A percentile compares a stretch with the other conserved stretches of the same genome.
Conservation (phyloP, 2,797 vertebrate species). For the Sebastes goodei region DNA sequence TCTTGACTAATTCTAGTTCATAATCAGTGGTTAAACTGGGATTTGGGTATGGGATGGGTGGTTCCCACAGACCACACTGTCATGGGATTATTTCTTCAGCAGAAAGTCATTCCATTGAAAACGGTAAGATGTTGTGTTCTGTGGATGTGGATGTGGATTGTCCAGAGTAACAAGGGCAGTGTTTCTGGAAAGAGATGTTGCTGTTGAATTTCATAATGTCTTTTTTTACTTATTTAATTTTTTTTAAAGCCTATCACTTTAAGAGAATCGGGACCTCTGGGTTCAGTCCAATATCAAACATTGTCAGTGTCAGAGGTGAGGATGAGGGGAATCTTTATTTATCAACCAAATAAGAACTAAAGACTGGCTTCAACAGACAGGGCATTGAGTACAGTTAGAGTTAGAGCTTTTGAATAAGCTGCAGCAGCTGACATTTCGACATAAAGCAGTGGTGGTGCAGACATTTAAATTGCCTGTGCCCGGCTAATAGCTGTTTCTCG, state of each 20-base stretch:
- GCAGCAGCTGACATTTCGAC: neutral
- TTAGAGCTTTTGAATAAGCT: neutral
- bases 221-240: too few species aligned
- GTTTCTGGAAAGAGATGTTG: neutral
- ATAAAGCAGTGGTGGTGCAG: neutral
- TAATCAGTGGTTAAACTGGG: neutral
- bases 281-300: too few species aligned
- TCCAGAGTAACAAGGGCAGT: neutral
- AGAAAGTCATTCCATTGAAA: neutral
- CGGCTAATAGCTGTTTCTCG: neutral
- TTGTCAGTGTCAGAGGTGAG: too few species aligned
- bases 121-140: neutral
- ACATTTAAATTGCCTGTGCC: neutral
- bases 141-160: neutral
- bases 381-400: neutral
- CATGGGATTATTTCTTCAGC: neutral
- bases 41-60: neutral
- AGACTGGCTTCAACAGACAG: neutral
- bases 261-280: too few species aligned
- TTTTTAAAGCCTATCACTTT: too few species aligned
- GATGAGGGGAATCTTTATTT: too few species aligned
- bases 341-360: neutral
- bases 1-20: neutral
- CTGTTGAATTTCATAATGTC: neutral
- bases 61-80: neutral